A percentile compares a stretch with the other conserved stretches of the same genome.
Conservation (phyloP, 1,140 invertebrate genomes). For the Orius insidiosus region DNA sequence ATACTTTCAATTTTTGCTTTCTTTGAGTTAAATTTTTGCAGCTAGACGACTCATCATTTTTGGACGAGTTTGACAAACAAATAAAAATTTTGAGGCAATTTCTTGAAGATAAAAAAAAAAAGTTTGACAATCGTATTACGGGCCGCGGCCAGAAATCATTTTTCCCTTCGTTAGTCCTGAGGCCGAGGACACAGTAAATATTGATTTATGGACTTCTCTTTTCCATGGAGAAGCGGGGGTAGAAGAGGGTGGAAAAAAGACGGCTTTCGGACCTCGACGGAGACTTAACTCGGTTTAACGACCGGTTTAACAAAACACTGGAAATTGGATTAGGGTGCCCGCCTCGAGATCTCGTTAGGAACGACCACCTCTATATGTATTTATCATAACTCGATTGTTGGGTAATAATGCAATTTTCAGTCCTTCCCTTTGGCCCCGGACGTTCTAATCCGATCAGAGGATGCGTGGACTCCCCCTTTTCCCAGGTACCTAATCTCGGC, state of each 20-base stretch:
- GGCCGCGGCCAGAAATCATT: background rate
- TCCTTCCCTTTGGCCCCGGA: background rate
- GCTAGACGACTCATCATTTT: too few species aligned
- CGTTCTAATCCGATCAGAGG: constrained; percentile 6
- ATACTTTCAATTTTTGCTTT: too few species aligned
- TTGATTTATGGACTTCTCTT: constrained; percentile 8
- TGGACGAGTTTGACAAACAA: too few species aligned
- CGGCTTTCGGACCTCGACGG: background rate
- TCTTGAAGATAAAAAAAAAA: too few species aligned
- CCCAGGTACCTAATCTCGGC: too few species aligned
- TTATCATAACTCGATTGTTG: constrained; percentile 11
- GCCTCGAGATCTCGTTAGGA: constrained; percentile 6
- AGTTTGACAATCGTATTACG: constrained; percentile 5
- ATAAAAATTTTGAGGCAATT: too few species aligned
- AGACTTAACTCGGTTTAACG: constrained; percentile 10
- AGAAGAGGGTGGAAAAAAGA: too few species aligned
- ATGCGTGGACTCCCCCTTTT: background rate
- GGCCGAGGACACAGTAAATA: background rate
- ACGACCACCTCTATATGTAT: constrained; percentile 2
- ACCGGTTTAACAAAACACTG: constrained; percentile 13
- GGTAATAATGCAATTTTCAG: constrained; percentile 10
- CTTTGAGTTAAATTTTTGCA: too few species aligned
- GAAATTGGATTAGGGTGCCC: constrained; percentile 9
- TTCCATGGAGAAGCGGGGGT: too few species aligned
- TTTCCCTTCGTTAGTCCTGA: constrained; percentile 5